Evolutionary conservation across 2,113 vertebrate genomes (phyloP).

Genomic region (Pedionomus torquatus): DNA sequence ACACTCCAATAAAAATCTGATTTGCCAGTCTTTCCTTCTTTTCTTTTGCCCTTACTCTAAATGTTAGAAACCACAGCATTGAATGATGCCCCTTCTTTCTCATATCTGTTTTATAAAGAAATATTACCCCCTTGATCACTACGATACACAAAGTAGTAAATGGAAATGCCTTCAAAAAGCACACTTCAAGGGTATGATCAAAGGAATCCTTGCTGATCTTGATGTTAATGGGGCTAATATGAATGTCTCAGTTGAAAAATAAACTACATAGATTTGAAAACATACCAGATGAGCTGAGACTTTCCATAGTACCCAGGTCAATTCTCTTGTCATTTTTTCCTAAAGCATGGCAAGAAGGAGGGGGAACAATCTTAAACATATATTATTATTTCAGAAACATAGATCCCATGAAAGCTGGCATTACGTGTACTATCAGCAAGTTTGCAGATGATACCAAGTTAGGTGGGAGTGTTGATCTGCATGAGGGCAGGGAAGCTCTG

Average conservation of each 20-base stretch:
- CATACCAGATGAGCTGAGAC: neutral
- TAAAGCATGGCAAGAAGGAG: neutral
- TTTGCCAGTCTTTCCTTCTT: neutral
- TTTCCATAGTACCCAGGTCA: neutral
- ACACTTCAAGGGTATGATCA: neutral
- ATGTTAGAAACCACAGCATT: neutral
- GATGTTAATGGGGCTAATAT: neutral
- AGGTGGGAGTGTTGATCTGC: too few relatives aligned
- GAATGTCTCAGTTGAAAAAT: neutral
- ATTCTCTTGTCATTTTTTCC: neutral
- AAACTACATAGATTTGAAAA: neutral
- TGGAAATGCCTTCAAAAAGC: neutral
- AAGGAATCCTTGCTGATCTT: neutral
- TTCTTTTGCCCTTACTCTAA: neutral
- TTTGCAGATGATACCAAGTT: too few relatives aligned
- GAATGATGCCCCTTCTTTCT: neutral
- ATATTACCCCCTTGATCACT: neutral
- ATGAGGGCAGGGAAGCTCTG: too few relatives aligned
- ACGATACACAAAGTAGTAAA: neutral
- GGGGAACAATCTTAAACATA: neutral
- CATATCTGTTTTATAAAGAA: neutral
- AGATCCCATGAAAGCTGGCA: neutral
- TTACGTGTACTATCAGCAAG: neutral
- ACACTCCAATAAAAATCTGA: neutral
- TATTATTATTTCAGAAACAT: neutral